Evolutionary conservation across 2,888 invertebrate species (phyloP).

Genomic region (Frankliniella fusca): DNA sequence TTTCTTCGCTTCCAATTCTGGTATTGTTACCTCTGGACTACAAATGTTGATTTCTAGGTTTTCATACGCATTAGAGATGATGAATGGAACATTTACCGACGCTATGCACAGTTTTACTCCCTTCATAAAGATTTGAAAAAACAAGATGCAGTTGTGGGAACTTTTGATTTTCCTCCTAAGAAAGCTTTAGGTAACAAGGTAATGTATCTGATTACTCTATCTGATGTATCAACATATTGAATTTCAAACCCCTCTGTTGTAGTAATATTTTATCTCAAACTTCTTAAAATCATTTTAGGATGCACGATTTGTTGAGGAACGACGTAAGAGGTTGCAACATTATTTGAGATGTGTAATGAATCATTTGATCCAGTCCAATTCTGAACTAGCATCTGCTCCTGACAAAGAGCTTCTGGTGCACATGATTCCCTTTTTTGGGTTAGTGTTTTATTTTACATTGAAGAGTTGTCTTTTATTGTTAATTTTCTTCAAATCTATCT

Average conservation of each 20-base stretch:
- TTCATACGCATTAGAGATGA: conserved; percentile 77
- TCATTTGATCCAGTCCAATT: conserved; percentile 61
- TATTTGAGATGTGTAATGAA: conserved; percentile 82
- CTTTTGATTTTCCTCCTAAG: conserved; percentile 91
- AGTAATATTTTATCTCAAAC: neutral
- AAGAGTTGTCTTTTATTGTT: neutral
- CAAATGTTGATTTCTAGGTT: conserved; percentile 55
- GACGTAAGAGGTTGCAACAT: conserved; percentile 77
- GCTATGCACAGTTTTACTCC: conserved; percentile 88
- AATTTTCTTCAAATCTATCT: neutral
- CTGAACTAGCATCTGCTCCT: conserved; percentile 71
- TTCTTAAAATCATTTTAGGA: conserved; percentile 52
- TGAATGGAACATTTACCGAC: conserved; percentile 93
- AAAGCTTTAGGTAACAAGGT: conserved; percentile 91
- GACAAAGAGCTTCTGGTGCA: conserved; percentile 72
- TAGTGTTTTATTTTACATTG: conserved; percentile 34
- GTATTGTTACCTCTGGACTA: conserved; percentile 46
- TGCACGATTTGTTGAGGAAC: conserved; percentile 78
- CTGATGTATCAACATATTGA: conserved; percentile 33
- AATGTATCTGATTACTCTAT: conserved; percentile 38
- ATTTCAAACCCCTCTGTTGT: conserved; percentile 27
- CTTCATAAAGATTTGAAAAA: conserved; percentile 80
- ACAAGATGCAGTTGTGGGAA: conserved; percentile 70
- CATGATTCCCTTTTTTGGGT: conserved; percentile 85
- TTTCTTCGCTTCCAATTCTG: conserved; percentile 43